Conservation (phyloP, 2,113 vertebrate species). For the Machaerirhynchus nigripectus region DNA sequence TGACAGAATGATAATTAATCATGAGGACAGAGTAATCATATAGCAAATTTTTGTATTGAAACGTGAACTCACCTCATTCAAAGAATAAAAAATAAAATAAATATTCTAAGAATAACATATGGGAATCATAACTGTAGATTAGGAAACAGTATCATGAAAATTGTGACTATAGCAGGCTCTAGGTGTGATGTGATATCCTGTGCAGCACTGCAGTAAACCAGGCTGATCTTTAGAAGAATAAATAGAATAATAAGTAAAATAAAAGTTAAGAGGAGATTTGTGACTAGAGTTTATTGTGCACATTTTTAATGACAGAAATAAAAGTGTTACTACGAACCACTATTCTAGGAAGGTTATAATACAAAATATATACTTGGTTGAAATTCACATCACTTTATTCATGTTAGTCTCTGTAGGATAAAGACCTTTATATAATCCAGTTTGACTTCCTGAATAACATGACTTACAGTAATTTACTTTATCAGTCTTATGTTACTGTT, state of each 20-base stretch:
- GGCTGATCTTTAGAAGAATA: not conserved
- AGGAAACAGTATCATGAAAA: not conserved
- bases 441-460: not conserved
- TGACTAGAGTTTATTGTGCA: not conserved
- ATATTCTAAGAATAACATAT: not conserved
- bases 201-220: not conserved
- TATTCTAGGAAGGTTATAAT: not conserved
- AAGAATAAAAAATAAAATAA: not conserved
- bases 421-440: not conserved
- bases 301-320: not conserved
- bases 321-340: not conserved
- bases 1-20: not conserved
- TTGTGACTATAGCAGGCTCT: not conserved
- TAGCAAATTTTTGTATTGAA: not conserved
- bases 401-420: not conserved
- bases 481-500: not conserved
- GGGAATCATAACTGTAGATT: not conserved
- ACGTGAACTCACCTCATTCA: not conserved
- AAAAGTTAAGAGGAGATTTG: not conserved
- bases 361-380: not conserved
- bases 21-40: not conserved
- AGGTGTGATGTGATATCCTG: not conserved
- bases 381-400: not conserved
- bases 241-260: not conserved
- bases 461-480: not conserved